Base-by-base conservation (phyloP, 2,888 invertebrate species). In the Lamellibrachia satsuma region DNA sequence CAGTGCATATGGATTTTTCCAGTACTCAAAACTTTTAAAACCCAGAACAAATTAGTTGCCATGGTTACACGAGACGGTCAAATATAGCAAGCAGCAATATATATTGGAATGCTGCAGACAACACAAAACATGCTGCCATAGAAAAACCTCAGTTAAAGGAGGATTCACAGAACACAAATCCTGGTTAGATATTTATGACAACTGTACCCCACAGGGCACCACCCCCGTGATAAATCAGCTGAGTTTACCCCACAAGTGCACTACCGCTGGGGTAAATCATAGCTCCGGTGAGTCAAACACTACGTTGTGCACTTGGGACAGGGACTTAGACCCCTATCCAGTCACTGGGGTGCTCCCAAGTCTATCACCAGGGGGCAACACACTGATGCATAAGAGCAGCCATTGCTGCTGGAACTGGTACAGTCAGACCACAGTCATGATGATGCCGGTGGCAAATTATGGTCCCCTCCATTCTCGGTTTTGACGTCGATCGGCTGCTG, bases 401-500 rank as follows among this genome's bases (percentile, higher is more conserved):
- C 60, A 60, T 9, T 3, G 60, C 60, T 15, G 60, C 15, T 60
- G 60, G 15, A 75, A 75, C 75, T 75, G 75, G 22, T 22, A 75
- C 75, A 75, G 15, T 75, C 75, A 75, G 11, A 75, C 75, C 75
- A 15, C 75, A n/a, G n/a, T 75, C 75, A 75, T 4, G 75, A 75
- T 6, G 75, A 75, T 6, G 75, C 6, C 22, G 75, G 75, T n/a
- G 75, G 75, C 75, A 75, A 75, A 75, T 75, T 75, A 75, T 75
- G 75, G n/a, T 75, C 75, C 15, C 75, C 75, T 6, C 75, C 75
- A 22, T 75, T 75, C 75, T 92, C 60, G 3, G 90, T 90, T 90
- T 93, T 92, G 52, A 93, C 75, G 15, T 92, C 60, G n/a, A 93
- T 92, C 52, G 92, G 92, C 15, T 91, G 92, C 75, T 94, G 93